Evolutionary conservation across 2,888 invertebrate genomes (phyloP), one percentile per base, ranked within the genome.

Genomic region (Caenorhabditis sp.): DNA sequence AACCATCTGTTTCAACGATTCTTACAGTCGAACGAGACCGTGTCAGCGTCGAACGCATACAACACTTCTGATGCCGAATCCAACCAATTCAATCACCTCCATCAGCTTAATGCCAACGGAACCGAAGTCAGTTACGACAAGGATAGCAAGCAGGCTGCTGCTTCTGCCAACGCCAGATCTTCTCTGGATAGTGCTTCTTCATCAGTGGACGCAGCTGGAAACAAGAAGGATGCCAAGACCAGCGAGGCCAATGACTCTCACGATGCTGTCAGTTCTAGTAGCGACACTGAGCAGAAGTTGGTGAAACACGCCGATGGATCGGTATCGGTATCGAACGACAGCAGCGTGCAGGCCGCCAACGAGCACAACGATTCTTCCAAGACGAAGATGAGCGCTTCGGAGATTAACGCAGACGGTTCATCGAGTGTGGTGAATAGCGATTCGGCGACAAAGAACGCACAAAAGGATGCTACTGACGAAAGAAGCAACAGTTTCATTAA

Each of bases 61-160:
- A 76, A 76, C 53, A 61, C 76, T 1, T 76, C 76, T 2, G 67
- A 76, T n/a, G 76, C 60, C 18, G 76, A 65, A 50, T 76, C 76
- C 44, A 53, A 60, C 24, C 76, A 76, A 47, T 67, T 53, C 44
- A 20, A 76, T n/a, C 67, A 61, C 55, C 61, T 76, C 1, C 18
- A 61, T n/a, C 40, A 60, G 24, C 51, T 32, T 11, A 15, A 20
- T 4, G 76, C 76, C 22, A 76, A 76, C 24, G 76, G 76, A 67
- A 53, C 76, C 0, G 44, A 24, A 3, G 24, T 67, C 18, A 9
- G 1, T 0, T 56, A 55, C 26, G 20, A 26, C 11, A 76, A 76
- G 61, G 76, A 76, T n/a, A 76, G 76, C 60, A 67, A 47, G 24
- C 76, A 76, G 28, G 40, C 53, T 5, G 76, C 67, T 1, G 32